A percentile compares a stretch with the other conserved stretches of the same genome.
phyloP scores from a whole-genome alignment of 2,888 invertebrate genomes.

The Stegophylla sp. region DNA sequence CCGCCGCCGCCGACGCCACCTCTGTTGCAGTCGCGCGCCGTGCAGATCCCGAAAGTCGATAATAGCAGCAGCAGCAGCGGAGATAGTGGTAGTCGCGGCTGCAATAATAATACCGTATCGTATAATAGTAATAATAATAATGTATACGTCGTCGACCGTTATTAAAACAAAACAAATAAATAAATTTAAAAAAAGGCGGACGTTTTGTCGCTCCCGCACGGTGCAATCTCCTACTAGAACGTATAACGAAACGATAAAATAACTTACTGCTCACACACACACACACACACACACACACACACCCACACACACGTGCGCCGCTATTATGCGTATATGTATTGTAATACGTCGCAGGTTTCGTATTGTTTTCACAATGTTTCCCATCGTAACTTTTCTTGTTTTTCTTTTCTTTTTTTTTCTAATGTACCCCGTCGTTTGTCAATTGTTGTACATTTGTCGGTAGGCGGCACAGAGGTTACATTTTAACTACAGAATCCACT shows the following conservation, averaged over 20 bases:
- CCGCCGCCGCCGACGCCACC: too few species aligned
- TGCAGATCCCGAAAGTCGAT: conserved; percentile 50
- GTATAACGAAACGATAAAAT: conserved; percentile 28
- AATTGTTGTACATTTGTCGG: too few species aligned
- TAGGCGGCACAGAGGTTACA: not conserved
- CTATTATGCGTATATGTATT: too few species aligned
- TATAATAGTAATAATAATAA: not conserved
- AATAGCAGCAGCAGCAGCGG: not conserved
- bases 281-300: too few species aligned
- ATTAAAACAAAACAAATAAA: conserved; percentile 15
- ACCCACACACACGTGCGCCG: too few species aligned
- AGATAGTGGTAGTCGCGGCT: too few species aligned
- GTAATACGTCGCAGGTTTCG: too few species aligned
- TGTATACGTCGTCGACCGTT: conserved; percentile 12
- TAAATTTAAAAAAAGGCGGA: conserved; percentile 7
- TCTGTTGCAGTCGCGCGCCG: conserved; percentile 18
- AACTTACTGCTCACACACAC: not conserved
- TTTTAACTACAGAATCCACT: not conserved
- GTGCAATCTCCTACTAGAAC: not conserved
- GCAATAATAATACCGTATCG: not conserved
- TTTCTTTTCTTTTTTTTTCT: not conserved
- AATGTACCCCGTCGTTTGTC: not conserved
- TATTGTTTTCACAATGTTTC: too few species aligned
- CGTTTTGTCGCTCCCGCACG: not conserved
- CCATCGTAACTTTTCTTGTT: not conserved